Evolutionary conservation across 1,140 invertebrate genomes (phyloP).

Genomic region (Idris sp.): DNA sequence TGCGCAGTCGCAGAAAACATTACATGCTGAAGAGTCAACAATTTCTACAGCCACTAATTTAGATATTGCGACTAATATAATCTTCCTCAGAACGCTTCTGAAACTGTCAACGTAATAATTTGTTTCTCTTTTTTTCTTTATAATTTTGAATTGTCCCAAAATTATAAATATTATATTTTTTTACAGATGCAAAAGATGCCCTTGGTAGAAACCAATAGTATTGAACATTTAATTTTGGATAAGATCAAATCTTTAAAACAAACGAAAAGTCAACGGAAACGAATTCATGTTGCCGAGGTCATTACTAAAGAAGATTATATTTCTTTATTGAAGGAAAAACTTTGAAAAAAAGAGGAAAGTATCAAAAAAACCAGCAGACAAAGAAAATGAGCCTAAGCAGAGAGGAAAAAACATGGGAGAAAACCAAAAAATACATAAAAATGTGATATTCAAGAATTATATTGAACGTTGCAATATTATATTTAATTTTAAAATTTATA

Average conservation of each 20-base stretch:
- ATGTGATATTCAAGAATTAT: background rate
- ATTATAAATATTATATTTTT: too few relatives aligned
- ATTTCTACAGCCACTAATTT: too few relatives aligned
- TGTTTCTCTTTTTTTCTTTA: too few relatives aligned
- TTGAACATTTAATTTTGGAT: conserved; percentile 14
- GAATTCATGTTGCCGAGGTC: too few relatives aligned
- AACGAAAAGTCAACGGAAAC: too few relatives aligned
- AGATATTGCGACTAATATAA: too few relatives aligned
- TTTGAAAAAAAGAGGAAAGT: too few relatives aligned
- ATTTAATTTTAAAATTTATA: background rate
- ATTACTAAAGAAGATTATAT: too few relatives aligned
- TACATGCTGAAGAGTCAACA: conserved; percentile 8
- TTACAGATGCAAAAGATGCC: background rate
- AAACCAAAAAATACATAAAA: conserved; percentile 4
- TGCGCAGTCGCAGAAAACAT: background rate
- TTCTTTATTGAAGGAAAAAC: too few relatives aligned
- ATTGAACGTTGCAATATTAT: background rate
- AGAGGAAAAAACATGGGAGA: conserved; percentile 1
- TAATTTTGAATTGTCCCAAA: too few relatives aligned
- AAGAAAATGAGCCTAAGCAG: conserved; percentile 5
- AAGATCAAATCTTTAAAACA: conserved; percentile 10
- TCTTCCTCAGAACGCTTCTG: too few relatives aligned
- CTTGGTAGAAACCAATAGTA: background rate
- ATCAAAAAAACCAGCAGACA: background rate
- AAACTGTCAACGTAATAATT: too few relatives aligned